A percentile compares a stretch with the other conserved stretches of the same genome.
Conservation (phyloP, 2,797 vertebrate genomes). For the Malacoraja senta region DNA sequence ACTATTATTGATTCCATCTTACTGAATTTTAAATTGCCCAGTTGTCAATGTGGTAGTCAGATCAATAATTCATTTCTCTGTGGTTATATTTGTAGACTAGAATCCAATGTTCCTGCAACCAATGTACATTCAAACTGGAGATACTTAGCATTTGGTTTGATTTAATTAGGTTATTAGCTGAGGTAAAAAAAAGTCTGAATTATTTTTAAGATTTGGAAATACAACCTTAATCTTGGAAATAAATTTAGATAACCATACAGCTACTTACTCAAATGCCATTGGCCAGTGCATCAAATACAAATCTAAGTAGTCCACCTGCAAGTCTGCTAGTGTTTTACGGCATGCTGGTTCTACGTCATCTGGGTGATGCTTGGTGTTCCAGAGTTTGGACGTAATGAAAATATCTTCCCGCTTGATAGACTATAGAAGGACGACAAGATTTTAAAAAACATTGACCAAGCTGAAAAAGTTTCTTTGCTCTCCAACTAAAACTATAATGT, state of each 20-base stretch:
- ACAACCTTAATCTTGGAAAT: not conserved
- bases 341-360: conserved; percentile 66
- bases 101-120: no score
- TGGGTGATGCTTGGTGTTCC: conserved; percentile 64
- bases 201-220: not conserved
- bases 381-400: conserved; percentile 71
- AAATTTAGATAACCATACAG: not conserved
- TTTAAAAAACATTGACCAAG: not conserved
- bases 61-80: no score
- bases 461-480: not conserved
- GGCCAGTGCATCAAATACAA: conserved; percentile 77
- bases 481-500: no score
- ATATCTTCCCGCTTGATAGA: conserved; percentile 62
- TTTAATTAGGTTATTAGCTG: not conserved
- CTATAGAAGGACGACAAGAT: not conserved
- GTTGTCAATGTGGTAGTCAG: no score
- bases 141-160: not conserved
- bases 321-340: conserved; percentile 61
- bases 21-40: no score
- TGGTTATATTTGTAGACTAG: no score
- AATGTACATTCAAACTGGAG: not conserved
- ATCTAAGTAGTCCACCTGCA: conserved; percentile 68
- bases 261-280: conserved; percentile 59
- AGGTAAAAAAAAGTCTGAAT: not conserved
- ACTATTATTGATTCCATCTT: no score